Evolutionary conservation across 2,797 vertebrate genomes (phyloP).

Genomic region (Alectoris magna): DNA sequence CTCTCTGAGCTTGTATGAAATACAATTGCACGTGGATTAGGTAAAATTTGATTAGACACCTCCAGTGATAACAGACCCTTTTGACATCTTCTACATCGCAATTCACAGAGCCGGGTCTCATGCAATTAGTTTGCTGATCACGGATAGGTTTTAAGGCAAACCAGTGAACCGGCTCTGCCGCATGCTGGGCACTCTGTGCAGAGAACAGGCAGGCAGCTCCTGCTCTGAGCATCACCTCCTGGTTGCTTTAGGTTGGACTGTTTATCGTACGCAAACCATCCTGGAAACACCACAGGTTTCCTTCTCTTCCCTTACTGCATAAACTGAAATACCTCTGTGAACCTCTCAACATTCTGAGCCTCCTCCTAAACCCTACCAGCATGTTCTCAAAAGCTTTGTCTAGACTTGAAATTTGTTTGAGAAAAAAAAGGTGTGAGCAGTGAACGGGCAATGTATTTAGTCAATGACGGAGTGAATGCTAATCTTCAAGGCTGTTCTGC

Average conservation of each 20-base stretch:
- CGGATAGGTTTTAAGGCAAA: neutral
- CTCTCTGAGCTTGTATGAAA: neutral
- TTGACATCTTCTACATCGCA: neutral
- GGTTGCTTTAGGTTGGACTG: neutral
- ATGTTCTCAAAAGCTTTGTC: neutral
- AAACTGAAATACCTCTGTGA: neutral
- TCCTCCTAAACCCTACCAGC: neutral
- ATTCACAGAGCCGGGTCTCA: neutral
- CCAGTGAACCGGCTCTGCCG: neutral
- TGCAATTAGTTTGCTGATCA: neutral
- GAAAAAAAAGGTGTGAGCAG: neutral
- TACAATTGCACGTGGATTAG: neutral
- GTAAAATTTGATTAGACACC: neutral
- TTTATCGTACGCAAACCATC: neutral
- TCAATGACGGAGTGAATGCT: neutral
- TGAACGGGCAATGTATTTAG: neutral
- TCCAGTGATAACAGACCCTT: neutral
- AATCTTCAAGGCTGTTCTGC: neutral
- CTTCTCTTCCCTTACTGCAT: neutral
- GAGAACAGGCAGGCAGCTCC: neutral
- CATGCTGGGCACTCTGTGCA: neutral
- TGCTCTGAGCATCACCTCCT: neutral
- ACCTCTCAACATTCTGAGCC: neutral
- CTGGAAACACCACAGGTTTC: neutral
- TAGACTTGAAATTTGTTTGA: conserved; percentile 20